Base-by-base conservation (phyloP, 1,140 invertebrate genomes). In the Penaeus chinensis region DNA sequence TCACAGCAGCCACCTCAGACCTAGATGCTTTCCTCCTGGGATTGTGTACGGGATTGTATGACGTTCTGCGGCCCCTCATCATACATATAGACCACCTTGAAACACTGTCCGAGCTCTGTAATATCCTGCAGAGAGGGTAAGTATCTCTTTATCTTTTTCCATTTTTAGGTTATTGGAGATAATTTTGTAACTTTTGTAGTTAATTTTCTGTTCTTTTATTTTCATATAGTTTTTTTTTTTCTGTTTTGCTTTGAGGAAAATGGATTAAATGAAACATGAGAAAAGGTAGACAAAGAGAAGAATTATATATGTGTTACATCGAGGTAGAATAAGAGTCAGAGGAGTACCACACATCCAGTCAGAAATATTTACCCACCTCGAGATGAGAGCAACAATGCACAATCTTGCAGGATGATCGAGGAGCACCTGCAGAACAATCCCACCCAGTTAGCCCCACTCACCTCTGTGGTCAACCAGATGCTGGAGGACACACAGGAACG, bases 21-120 rank as follows among this genome's bases (percentile, higher is more conserved):
- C 71, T 90, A 42, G 90, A 89, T 90, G 91, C 92, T n/a, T 95
- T 95, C 91, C 91, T 99, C 42, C 96, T 97, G 90, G 94, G 94
- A 0, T 92, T 99, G 0, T 99, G 98, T 91, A 96, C 95, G 22
- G 95, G 96, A 76, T 92, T 99, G 13, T 99, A 99, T 91, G 98
- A 99, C 91, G 95, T 95, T 2, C 92, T 99, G 83, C 93, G 99
- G n/a, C 98, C 99, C 2, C 95, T 97, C 82, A 96, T 99, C 63
- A 99, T 99, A 89, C 97, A 99, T 91, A 97, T 99, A 79, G 98
- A 98, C 92, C 98, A 99, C 93, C 93, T 99, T 90, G 99, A 99
- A 94, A 99, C 98, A 0, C 93, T 99, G 20, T 96, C 98, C 0
- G 99, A 99, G 93, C 95, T 99, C 32, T 99, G 98, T 91, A 96